phyloP scores from a whole-genome alignment of 2,888 invertebrate species.

The Diplazon laetatorius region DNA sequence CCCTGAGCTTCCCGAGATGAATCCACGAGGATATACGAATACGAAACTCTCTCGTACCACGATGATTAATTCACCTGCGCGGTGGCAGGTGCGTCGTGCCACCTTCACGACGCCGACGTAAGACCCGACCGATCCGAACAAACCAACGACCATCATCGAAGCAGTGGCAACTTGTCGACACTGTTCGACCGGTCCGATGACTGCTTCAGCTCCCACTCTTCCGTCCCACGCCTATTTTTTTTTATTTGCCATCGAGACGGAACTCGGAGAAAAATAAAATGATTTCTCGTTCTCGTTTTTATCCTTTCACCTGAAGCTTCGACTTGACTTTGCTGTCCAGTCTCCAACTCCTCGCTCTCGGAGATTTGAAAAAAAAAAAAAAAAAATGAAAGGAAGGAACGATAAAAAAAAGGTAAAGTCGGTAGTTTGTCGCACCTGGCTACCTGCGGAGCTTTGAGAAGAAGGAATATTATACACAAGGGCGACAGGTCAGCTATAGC shows the following conservation, averaged over 20 bases:
- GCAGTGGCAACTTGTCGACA: conserved; percentile 61
- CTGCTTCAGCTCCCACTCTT: conserved; percentile 18
- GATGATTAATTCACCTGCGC: conserved; percentile 58
- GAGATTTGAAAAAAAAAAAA: conserved; percentile 25
- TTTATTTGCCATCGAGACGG: neutral
- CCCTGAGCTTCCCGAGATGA: conserved; percentile 27
- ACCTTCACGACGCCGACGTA: conserved; percentile 36
- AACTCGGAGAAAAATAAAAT: conserved; percentile 49
- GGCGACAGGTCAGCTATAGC: neutral
- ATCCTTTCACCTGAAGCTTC: conserved; percentile 36
- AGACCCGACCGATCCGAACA: conserved; percentile 29
- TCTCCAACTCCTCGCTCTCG: neutral
- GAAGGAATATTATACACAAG: neutral
- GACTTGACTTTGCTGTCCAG: conserved; percentile 24
- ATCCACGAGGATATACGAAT: conserved; percentile 37
- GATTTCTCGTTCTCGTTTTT: conserved; percentile 31
- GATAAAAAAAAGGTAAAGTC: too few species aligned
- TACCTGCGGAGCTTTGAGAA: conserved; percentile 72
- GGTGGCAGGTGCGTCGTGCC: conserved; percentile 48
- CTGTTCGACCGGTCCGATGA: conserved; percentile 29
- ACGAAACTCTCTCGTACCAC: conserved; percentile 40
- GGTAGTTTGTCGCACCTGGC: conserved; percentile 76
- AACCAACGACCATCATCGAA: neutral
- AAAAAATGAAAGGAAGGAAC: conserved; percentile 13
- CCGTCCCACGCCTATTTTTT: conserved; percentile 26